Evolutionary conservation across 2,888 invertebrate species (phyloP).

Genomic region (Mamestra brassicae): DNA sequence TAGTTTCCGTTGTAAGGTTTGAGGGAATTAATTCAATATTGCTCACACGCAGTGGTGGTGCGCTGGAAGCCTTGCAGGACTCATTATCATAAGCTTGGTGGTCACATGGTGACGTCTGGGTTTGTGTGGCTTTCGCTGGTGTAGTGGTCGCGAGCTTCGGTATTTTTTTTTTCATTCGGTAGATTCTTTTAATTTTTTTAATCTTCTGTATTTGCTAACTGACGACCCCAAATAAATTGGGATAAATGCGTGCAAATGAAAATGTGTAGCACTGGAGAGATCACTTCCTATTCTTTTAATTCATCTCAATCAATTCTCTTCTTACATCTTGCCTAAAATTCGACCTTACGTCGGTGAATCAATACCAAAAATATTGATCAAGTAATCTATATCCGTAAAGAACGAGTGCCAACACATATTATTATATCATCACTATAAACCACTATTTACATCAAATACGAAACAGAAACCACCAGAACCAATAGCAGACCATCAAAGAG

Average conservation of each 20-base stretch:
- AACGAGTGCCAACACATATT: constrained; percentile 31
- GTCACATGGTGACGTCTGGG: not conserved
- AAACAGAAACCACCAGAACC: constrained; percentile 43
- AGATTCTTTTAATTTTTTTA: not conserved
- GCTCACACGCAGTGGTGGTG: constrained; percentile 45
- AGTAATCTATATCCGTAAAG: constrained; percentile 17
- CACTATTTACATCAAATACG: constrained; percentile 59
- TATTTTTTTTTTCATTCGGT: not conserved
- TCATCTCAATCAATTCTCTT: not conserved
- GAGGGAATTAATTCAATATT: constrained; percentile 63
- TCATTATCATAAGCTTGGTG: constrained; percentile 61
- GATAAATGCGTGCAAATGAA: not conserved
- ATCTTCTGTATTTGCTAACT: not conserved
- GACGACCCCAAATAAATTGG: not conserved
- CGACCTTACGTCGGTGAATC: not conserved
- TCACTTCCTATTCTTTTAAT: not conserved
- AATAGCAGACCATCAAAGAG: constrained; percentile 60
- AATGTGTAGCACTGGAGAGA: not conserved
- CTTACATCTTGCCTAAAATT: not conserved
- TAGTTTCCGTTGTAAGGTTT: constrained; percentile 61
- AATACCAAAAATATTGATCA: not conserved
- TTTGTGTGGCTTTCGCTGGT: not conserved
- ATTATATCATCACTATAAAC: constrained; percentile 51
- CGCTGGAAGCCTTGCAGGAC: constrained; percentile 49
- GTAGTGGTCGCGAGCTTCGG: not conserved